Conservation (phyloP, 2,113 vertebrate species). For the Barnardius zonarius region DNA sequence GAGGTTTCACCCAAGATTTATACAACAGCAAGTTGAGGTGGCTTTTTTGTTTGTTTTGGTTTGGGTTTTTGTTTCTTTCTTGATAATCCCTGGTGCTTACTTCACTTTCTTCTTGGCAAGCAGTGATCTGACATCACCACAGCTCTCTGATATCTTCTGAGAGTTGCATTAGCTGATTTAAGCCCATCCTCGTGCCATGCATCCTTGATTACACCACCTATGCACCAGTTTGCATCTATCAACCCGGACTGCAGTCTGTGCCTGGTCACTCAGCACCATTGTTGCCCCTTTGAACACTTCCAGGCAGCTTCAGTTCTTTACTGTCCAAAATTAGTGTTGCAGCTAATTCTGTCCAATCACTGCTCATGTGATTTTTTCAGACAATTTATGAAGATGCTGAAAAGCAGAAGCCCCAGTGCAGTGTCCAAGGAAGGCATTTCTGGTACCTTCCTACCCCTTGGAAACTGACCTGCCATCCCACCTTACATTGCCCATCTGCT, state of each 20-base stretch:
- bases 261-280: rapidly evolving
- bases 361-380: background rate
- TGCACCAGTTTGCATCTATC: background rate
- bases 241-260: rapidly evolving
- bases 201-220: background rate
- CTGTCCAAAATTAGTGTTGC: background rate
- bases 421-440: background rate
- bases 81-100: background rate
- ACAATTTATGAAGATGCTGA: background rate
- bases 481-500: background rate
- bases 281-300: background rate
- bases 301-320: background rate
- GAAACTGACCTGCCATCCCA: background rate
- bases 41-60: background rate
- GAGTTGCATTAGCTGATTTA: background rate
- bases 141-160: background rate
- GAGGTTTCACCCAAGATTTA: background rate
- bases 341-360: background rate
- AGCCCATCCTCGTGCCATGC: rapidly evolving
- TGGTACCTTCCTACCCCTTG: background rate
- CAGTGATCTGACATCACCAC: background rate
- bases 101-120: background rate
- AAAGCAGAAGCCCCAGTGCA: background rate
- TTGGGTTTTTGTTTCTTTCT: background rate
- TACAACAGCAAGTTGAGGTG: background rate